Evolutionary conservation across 2,797 vertebrate species (phyloP).

Genomic region (Hydrophis major): DNA sequence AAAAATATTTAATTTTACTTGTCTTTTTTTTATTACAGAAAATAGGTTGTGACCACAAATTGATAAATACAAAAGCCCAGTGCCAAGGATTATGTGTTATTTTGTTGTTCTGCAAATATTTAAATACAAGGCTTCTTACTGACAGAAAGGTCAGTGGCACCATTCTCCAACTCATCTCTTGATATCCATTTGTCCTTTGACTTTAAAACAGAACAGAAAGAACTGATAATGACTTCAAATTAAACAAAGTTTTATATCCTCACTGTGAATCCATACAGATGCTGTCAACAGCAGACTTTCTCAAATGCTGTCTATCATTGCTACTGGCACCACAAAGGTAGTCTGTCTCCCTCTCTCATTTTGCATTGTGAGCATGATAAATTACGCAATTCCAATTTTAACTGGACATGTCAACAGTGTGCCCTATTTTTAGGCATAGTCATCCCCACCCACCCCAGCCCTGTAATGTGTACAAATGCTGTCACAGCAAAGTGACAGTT

Average conservation of each 20-base stretch:
- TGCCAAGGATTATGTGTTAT: not conserved
- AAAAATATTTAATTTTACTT: not conserved
- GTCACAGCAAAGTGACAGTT: not conserved
- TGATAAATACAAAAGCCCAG: not conserved
- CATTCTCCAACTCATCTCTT: not conserved
- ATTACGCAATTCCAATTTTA: slow-evolving; percentile 45
- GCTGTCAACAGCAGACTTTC: not conserved
- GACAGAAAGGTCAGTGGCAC: not conserved
- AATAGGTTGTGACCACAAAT: not conserved
- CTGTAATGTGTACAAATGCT: not conserved
- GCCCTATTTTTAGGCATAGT: slow-evolving; percentile 15
- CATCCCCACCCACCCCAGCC: slow-evolving; percentile 6
- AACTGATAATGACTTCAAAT: not conserved
- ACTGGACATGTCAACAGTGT: slow-evolving; percentile 3
- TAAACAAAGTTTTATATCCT: not conserved
- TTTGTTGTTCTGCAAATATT: not conserved
- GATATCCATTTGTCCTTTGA: not conserved
- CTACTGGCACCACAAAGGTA: slow-evolving; percentile 20
- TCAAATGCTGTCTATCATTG: slow-evolving; percentile 11
- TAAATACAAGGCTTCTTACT: not conserved
- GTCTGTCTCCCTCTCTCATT: not conserved
- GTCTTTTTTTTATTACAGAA: not conserved
- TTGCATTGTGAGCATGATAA: slow-evolving; percentile 12
- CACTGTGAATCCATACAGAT: not conserved
- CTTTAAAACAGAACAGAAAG: not conserved